Percentiles rank a stretch among this genome's conserved stretches.
These are phyloP conservation scores for Tetrax tetrax DNA, from an alignment of 2,113 vertebrate species.

Conservation along the genomic window DNA sequence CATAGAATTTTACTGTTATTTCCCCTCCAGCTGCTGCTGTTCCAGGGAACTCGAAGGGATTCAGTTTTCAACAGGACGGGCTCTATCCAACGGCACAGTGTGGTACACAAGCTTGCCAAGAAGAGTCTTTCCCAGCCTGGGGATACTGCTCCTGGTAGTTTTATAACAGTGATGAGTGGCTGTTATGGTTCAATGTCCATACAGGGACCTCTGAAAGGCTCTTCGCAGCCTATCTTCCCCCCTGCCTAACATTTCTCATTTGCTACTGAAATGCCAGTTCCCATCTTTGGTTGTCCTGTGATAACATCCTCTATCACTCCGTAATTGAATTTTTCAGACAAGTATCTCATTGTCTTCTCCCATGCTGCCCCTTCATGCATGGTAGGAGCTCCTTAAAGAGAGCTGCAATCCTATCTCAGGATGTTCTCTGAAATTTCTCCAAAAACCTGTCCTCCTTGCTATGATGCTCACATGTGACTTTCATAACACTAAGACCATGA, in stretches of 20 bases:
- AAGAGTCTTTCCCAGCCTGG: slow-evolving; percentile 15
- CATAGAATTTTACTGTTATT: slow-evolving; percentile 76
- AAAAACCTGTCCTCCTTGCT: background rate
- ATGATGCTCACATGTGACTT: background rate
- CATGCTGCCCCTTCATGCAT: background rate
- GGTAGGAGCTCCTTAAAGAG: background rate
- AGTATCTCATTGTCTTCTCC: background rate
- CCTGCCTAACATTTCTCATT: slow-evolving; percentile 19
- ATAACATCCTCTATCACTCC: slow-evolving; percentile 5
- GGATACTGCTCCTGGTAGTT: slow-evolving; percentile 38
- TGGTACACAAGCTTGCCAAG: slow-evolving; percentile 25
- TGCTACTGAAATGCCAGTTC: slow-evolving; percentile 3
- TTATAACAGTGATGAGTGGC: slow-evolving; percentile 16
- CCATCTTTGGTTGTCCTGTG: slow-evolving; percentile 13
- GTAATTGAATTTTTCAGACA: slow-evolving; percentile 48
- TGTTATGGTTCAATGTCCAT: slow-evolving; percentile 51
- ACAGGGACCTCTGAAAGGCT: slow-evolving; percentile 48
- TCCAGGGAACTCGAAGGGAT: slow-evolving; percentile 35
- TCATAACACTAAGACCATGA: background rate
- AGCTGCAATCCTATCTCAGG: background rate
- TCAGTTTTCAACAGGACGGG: slow-evolving; percentile 32
- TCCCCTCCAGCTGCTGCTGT: slow-evolving; percentile 72
- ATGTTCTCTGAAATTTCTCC: slow-evolving; percentile 3
- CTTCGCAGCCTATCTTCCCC: background rate
- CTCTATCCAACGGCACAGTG: background rate